Evolutionary conservation across 1,140 invertebrate genomes (phyloP).

Genomic region (Drosophila melanica): DNA sequence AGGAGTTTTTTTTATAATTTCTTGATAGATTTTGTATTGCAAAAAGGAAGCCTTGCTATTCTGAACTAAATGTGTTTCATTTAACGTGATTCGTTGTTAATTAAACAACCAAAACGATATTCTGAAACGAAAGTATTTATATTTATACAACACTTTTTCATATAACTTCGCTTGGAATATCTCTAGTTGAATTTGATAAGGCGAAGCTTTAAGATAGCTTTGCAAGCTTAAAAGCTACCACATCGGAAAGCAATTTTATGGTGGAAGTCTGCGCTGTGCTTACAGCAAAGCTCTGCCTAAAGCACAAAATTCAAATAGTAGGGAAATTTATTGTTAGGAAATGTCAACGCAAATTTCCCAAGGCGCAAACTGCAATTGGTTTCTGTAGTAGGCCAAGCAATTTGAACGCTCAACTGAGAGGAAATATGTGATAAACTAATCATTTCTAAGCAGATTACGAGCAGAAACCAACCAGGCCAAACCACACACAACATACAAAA

Average conservation of each 20-base stretch:
- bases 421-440: neutral
- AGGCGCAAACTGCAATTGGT: neutral
- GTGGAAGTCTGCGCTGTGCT: constrained; percentile 2
- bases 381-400: neutral
- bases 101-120: too few species aligned
- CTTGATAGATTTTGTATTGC: too few species aligned
- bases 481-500: neutral
- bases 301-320: constrained; percentile 39
- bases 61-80: too few species aligned
- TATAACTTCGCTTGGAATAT: too few species aligned
- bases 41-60: too few species aligned
- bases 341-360: neutral
- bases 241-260: neutral
- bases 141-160: too few species aligned
- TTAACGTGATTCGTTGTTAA: too few species aligned
- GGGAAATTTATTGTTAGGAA: constrained; percentile 19
- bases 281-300: neutral
- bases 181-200: too few species aligned
- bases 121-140: too few species aligned
- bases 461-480: neutral
- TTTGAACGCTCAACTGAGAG: neutral
- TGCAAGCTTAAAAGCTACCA: constrained; percentile 1
- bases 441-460: neutral
- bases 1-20: too few species aligned
- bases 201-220: neutral